These are phyloP conservation scores for Phylloscopus trochiloides DNA, from an alignment of 2,113 vertebrate species.

Conservation along the genomic window DNA sequence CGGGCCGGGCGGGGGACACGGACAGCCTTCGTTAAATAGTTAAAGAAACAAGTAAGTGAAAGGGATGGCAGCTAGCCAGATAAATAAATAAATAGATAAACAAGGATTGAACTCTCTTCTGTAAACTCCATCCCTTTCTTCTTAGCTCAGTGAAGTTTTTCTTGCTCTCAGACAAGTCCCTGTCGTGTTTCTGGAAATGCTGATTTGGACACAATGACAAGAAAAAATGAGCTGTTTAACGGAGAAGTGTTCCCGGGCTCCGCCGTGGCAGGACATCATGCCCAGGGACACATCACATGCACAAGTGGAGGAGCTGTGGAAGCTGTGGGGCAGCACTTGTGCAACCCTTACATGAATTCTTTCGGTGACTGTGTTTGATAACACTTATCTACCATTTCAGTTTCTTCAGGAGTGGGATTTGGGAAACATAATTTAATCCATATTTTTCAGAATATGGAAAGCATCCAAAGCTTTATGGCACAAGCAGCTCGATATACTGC, in stretches of 20 bases:
- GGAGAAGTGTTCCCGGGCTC: background rate
- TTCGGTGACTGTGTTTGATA: background rate
- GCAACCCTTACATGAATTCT: accelerated
- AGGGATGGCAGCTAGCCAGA: background rate
- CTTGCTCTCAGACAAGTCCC: accelerated
- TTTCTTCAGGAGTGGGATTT: background rate
- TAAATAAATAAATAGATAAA: too few species aligned
- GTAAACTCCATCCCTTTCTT: background rate
- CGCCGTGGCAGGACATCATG: accelerated
- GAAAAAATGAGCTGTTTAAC: background rate
- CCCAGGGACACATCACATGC: background rate
- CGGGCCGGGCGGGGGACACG: too few species aligned
- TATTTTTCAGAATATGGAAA: background rate
- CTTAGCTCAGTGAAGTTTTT: background rate
- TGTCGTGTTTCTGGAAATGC: background rate
- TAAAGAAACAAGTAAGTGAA: accelerated
- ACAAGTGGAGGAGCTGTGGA: background rate
- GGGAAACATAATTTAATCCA: background rate
- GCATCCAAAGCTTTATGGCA: background rate
- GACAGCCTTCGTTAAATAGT: accelerated
- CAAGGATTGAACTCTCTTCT: background rate
- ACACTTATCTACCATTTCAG: background rate
- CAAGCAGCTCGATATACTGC: background rate
- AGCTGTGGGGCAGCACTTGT: background rate
- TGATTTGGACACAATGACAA: background rate